phyloP scores from a whole-genome alignment of 2,797 vertebrate genomes.

The Microctenopoma steveboyesi region DNA sequence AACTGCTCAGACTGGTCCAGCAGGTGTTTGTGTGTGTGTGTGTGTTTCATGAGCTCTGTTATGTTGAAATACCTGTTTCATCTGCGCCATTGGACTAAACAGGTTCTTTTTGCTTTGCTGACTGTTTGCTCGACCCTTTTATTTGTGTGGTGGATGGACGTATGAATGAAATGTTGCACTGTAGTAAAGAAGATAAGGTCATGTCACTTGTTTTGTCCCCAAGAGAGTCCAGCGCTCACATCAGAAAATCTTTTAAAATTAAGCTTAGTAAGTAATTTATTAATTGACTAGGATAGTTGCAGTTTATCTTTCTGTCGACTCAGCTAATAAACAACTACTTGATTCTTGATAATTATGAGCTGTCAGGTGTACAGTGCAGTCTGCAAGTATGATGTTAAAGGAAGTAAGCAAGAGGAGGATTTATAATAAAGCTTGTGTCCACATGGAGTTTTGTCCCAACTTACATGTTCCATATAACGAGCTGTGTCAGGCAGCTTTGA shows the following conservation, averaged over 20 bases:
- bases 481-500: constrained; percentile 1
- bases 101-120: constrained; percentile 41
- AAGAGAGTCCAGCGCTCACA: too few species aligned
- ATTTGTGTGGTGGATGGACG: too few species aligned
- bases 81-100: constrained; percentile 10
- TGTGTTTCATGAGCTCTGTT: constrained; percentile 40
- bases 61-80: constrained; percentile 59
- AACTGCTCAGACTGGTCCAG: constrained; percentile 68
- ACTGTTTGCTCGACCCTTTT: constrained; percentile 11
- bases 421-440: neutral
- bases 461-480: neutral
- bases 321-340: too few species aligned
- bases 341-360: neutral
- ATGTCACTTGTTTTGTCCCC: neutral
- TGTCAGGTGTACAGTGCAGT: neutral
- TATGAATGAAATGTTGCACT: neutral
- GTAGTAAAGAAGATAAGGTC: too few species aligned
- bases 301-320: too few species aligned
- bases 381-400: too few species aligned
- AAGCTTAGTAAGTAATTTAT: too few species aligned
- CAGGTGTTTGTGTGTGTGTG: constrained; percentile 51
- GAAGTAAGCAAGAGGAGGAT: too few species aligned
- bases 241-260: too few species aligned
- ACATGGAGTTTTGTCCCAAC: neutral
- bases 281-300: too few species aligned